These are phyloP conservation scores for Drosophila albomicans DNA, from an alignment of 1,140 invertebrate genomes.

Conservation along the genomic window DNA sequence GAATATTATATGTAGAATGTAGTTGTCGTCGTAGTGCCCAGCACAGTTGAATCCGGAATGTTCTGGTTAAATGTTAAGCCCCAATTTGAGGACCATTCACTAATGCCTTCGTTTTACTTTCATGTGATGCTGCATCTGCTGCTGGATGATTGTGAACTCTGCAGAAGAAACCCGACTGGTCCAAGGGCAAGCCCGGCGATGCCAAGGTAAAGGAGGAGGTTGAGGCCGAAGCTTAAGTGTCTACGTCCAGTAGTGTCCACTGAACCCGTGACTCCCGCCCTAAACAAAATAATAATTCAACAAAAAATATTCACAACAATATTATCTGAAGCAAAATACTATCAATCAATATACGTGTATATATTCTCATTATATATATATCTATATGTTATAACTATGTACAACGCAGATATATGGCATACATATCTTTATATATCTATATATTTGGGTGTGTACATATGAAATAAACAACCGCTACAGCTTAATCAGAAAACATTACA, in stretches of 20 bases:
- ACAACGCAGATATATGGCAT: slow-evolving; percentile 23
- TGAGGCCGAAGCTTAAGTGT: slow-evolving; percentile 89
- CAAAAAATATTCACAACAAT: slow-evolving; percentile 58
- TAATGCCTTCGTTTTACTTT: slow-evolving; percentile 37
- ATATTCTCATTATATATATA: slow-evolving; percentile 42
- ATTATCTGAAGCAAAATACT: slow-evolving; percentile 53
- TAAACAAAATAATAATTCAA: slow-evolving; percentile 76
- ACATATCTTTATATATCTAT: slow-evolving; percentile 31
- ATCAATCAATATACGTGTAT: slow-evolving; percentile 44
- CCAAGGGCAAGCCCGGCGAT: slow-evolving; percentile 93
- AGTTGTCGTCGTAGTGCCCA: slow-evolving; percentile 40
- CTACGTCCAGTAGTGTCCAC: slow-evolving; percentile 75
- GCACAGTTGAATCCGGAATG: slow-evolving; percentile 42
- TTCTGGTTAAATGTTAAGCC: slow-evolving; percentile 38
- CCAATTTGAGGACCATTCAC: not conserved
- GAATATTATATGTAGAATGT: slow-evolving; percentile 36
- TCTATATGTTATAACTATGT: slow-evolving; percentile 8
- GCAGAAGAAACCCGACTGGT: slow-evolving; percentile 96
- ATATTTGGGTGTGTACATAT: slow-evolving; percentile 21
- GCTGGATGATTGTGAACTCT: not conserved
- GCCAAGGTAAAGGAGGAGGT: slow-evolving; percentile 95
- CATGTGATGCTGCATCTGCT: not conserved
- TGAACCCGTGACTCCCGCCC: slow-evolving; percentile 81
- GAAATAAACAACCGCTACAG: slow-evolving; percentile 37
- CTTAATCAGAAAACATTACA: slow-evolving; percentile 56